Evolutionary conservation across 2,888 invertebrate genomes (phyloP).

Genomic region (Drosophila parthenogenetica): DNA sequence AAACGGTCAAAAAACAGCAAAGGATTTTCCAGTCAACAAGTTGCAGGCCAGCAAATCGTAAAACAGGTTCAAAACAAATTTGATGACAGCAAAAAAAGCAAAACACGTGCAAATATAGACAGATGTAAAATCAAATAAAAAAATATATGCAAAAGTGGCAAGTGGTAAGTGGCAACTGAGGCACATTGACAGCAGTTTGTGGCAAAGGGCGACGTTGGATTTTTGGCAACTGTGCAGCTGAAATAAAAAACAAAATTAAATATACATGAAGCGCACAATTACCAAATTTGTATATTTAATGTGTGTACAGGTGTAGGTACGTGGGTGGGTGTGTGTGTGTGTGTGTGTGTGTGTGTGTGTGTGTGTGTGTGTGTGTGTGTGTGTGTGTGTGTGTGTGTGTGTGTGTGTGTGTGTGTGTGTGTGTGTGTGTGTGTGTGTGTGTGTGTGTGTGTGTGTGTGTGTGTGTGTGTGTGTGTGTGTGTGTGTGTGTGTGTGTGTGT

Average conservation of each 20-base stretch:
- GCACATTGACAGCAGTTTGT: constrained; percentile 4
- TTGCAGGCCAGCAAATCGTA: not conserved
- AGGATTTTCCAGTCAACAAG: not conserved
- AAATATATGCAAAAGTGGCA: constrained; percentile 4
- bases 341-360: too few species aligned
- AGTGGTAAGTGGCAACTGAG: constrained; percentile 8
- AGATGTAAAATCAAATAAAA: constrained; percentile 15
- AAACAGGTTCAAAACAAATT: not conserved
- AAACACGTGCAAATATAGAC: not conserved
- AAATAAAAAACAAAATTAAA: constrained; percentile 60
- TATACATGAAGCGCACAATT: constrained; percentile 74
- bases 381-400: constrained; percentile 16
- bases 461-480: constrained; percentile 28
- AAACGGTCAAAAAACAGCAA: not conserved
- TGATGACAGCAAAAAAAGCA: not conserved
- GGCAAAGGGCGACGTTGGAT: not conserved
- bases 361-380: constrained; percentile 28
- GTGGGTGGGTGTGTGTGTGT: constrained; percentile 27
- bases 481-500: constrained; percentile 6
- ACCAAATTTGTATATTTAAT: constrained; percentile 68
- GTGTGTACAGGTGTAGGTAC: constrained; percentile 20
- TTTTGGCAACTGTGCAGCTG: constrained; percentile 22
- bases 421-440: constrained; percentile 24
- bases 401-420: constrained; percentile 28
- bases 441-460: constrained; percentile 19